Evolutionary conservation across 2,113 vertebrate genomes (phyloP).

Genomic region (Heliornis fulica): DNA sequence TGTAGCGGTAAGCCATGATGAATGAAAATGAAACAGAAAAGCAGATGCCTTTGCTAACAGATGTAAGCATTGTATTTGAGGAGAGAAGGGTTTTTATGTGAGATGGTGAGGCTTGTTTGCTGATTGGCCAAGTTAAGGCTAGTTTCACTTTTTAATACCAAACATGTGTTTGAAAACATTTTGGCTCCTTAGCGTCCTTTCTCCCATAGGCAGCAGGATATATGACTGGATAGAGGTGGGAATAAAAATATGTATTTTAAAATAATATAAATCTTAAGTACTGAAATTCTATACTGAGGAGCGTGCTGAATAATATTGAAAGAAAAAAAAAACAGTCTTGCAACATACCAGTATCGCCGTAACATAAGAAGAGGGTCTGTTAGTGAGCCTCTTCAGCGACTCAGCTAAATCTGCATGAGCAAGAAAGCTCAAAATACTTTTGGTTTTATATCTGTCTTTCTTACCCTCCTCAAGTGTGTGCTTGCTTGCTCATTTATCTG

Average conservation of each 20-base stretch:
- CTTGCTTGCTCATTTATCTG: neutral
- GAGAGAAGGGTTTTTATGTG: neutral
- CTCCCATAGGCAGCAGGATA: neutral
- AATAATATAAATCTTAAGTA: neutral
- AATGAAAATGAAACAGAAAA: neutral
- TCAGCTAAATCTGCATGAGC: neutral
- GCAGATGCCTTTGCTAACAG: neutral
- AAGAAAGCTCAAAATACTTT: neutral
- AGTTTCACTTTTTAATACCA: neutral
- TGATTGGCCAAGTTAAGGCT: neutral
- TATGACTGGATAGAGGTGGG: neutral
- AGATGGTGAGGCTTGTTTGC: neutral
- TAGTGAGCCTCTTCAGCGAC: neutral
- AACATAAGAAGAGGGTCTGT: neutral
- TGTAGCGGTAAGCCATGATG: constrained; percentile 85
- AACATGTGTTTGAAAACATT: neutral
- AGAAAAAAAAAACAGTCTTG: neutral
- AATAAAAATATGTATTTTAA: neutral
- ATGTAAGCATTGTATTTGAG: neutral
- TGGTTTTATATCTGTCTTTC: neutral
- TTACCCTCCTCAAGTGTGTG: neutral
- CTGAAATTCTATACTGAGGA: no score
- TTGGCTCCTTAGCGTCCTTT: neutral
- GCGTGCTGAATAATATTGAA: no score
- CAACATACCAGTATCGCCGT: neutral